These are phyloP conservation scores for Limosa lapponica DNA, from an alignment of 2,797 vertebrate species.

Conservation along the genomic window DNA sequence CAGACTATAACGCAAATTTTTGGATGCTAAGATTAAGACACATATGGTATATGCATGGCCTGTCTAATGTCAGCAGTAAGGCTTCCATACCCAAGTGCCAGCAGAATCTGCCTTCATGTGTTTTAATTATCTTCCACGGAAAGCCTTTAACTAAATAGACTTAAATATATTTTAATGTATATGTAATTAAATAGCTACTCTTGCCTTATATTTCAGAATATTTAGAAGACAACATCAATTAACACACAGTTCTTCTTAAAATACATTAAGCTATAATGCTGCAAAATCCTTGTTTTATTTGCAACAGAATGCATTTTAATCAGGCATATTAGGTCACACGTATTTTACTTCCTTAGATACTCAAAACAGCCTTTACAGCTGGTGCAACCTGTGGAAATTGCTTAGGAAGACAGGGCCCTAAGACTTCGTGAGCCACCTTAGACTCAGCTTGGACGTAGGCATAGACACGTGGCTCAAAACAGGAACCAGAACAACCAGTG, in stretches of 20 bases:
- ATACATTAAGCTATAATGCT: not conserved
- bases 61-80: not conserved
- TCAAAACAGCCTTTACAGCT: not conserved
- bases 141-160: constrained; percentile 13
- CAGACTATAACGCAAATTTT: constrained; percentile 65
- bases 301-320: constrained; percentile 22
- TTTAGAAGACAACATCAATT: constrained; percentile 36
- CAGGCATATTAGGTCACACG: not conserved
- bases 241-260: constrained; percentile 53
- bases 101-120: not conserved
- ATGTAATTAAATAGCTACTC: constrained; percentile 26
- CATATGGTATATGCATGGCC: not conserved
- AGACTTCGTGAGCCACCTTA: not conserved
- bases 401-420: not conserved
- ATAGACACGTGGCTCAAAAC: not conserved
- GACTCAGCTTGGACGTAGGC: not conserved
- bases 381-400: not conserved
- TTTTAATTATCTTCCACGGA: constrained; percentile 22
- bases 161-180: constrained; percentile 24
- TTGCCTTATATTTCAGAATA: constrained; percentile 21
- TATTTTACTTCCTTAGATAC: constrained; percentile 9
- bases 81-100: not conserved
- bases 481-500: not conserved
- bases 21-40: constrained; percentile 24
- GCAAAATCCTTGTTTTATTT: constrained; percentile 32